phyloP scores from a whole-genome alignment of 2,888 invertebrate species.

The Dascillus cervinus region DNA sequence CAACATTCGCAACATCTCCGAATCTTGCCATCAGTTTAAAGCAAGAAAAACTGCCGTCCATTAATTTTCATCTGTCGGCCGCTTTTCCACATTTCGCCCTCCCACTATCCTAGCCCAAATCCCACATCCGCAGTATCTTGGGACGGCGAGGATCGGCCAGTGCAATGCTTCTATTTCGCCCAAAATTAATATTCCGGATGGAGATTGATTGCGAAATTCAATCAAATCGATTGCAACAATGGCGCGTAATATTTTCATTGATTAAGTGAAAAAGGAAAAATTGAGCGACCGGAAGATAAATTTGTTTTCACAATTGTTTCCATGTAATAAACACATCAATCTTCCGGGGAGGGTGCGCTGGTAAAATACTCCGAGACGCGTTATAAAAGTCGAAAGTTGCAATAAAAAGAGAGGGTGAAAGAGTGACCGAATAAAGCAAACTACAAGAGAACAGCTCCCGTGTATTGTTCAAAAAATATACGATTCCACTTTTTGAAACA shows the following conservation, averaged over 20 bases:
- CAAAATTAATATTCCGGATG: too few relatives aligned
- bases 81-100: constrained; percentile 14
- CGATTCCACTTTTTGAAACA: constrained; percentile 28
- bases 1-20: constrained; percentile 23
- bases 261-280: too few relatives aligned
- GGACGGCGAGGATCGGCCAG: too few relatives aligned
- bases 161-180: too few relatives aligned
- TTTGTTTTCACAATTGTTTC: constrained; percentile 7
- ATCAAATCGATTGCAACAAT: too few relatives aligned
- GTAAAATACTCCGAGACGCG: constrained; percentile 11
- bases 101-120: constrained; percentile 11
- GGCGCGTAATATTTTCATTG: too few relatives aligned
- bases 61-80: constrained; percentile 39
- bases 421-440: constrained; percentile 15
- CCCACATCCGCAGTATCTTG: constrained; percentile 13
- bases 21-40: constrained; percentile 39
- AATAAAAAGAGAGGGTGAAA: constrained; percentile 11
- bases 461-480: constrained; percentile 21
- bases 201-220: too few relatives aligned
- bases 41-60: constrained; percentile 40
- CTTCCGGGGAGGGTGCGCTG: constrained; percentile 1
- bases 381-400: constrained; percentile 12
- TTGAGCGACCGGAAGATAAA: too few relatives aligned
- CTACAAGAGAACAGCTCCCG: constrained; percentile 9
- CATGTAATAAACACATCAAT: constrained; percentile 10